These are phyloP conservation scores for Psammodynastes pulverulentus DNA, from an alignment of 2,113 vertebrate species.

Conservation along the genomic window DNA sequence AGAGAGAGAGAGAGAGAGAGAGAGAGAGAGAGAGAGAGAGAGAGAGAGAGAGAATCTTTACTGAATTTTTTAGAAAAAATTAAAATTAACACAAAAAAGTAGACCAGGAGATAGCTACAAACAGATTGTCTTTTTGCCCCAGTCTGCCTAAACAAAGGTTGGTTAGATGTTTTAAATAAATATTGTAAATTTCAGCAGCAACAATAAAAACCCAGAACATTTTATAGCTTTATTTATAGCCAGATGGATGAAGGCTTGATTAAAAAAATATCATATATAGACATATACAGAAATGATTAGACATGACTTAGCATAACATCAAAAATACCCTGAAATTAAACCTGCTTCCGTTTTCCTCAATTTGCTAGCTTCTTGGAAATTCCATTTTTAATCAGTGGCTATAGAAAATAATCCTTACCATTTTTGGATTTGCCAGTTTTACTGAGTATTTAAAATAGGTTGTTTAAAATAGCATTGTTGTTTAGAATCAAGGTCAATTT, in stretches of 20 bases:
- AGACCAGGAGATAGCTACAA: background rate
- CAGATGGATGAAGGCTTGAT: background rate
- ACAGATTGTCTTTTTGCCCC: background rate
- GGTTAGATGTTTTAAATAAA: background rate
- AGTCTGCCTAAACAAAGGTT: background rate
- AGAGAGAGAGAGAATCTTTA: too few species aligned
- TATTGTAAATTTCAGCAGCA: background rate
- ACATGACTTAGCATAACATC: background rate
- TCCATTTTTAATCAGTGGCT: background rate
- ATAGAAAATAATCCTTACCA: background rate
- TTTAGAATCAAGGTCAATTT: background rate
- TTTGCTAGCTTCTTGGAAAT: background rate
- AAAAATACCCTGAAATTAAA: background rate
- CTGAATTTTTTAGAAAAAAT: background rate
- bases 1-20: too few species aligned
- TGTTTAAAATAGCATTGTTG: background rate
- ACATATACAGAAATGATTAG: background rate
- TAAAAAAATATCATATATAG: background rate
- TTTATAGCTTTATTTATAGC: background rate
- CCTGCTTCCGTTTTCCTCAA: background rate
- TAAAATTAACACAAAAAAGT: background rate
- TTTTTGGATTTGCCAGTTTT: background rate
- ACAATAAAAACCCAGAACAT: background rate
- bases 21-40: too few species aligned
- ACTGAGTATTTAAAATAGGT: background rate